These are phyloP conservation scores for Steatornis caripensis DNA, from an alignment of 2,113 vertebrate species.

Conservation along the genomic window DNA sequence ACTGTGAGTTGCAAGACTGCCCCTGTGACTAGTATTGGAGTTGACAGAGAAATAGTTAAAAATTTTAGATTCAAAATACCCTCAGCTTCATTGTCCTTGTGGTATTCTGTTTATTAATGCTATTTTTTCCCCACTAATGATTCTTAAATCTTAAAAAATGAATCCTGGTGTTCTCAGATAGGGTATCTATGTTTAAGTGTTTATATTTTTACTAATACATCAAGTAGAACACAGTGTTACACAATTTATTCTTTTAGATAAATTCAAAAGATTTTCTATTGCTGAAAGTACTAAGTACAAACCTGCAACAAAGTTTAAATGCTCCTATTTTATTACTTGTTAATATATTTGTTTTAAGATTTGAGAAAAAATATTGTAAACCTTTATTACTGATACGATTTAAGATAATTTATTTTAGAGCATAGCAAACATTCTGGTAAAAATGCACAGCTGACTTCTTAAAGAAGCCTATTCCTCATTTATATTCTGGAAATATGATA, in stretches of 20 bases:
- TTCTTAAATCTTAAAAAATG: not conserved
- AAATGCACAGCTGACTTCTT: slow-evolving; percentile 30
- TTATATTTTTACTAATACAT: not conserved
- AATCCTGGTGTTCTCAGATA: not conserved
- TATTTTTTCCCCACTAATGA: not conserved
- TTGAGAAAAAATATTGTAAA: not conserved
- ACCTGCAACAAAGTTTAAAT: not conserved
- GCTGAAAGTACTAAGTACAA: not conserved
- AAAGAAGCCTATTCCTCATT: slow-evolving; percentile 25
- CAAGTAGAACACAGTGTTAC: not conserved
- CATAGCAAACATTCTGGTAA: not conserved
- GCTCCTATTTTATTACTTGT: not conserved
- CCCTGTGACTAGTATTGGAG: not conserved
- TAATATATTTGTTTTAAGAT: not conserved
- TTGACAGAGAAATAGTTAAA: not conserved
- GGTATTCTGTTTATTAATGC: not conserved
- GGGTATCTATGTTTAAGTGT: not conserved
- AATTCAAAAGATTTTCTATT: not conserved
- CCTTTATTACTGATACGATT: not conserved
- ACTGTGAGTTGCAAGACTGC: not conserved
- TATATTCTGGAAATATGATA: slow-evolving; percentile 24
- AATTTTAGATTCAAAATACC: not conserved
- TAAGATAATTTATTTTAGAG: not conserved
- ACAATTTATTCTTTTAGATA: not conserved
- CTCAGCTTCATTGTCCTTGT: not conserved